phyloP scores from a whole-genome alignment of 2,888 invertebrate genomes.

The Chalcosyrphus nemorum region DNA sequence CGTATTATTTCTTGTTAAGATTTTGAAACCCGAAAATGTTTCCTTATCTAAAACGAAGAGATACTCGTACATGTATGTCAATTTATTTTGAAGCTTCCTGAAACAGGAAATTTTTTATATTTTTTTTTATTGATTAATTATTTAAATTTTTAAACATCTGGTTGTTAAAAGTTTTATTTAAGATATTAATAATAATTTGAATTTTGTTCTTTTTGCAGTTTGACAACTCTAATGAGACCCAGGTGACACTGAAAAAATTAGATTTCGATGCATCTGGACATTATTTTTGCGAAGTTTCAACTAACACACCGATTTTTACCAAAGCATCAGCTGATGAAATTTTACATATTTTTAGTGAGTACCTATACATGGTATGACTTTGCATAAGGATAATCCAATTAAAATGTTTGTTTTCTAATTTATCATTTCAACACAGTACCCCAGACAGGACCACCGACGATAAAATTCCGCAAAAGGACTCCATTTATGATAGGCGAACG shows the following conservation, averaged over 20 bases:
- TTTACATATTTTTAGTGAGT: conserved; percentile 91
- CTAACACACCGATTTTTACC: conserved; percentile 91
- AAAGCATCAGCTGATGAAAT: conserved; percentile 90
- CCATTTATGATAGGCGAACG: conserved; percentile 85
- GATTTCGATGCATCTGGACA: conserved; percentile 90
- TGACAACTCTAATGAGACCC: conserved; percentile 80
- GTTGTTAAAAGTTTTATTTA: not conserved
- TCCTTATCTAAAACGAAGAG: too few relatives aligned
- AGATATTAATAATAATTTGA: not conserved
- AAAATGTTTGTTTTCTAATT: conserved; percentile 30
- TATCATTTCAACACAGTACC: conserved; percentile 82
- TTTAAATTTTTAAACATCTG: not conserved
- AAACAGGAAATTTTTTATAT: not conserved
- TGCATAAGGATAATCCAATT: conserved; percentile 23
- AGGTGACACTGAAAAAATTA: conserved; percentile 85
- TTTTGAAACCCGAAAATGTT: too few relatives aligned
- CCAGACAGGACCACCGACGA: conserved; percentile 85
- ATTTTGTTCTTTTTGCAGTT: conserved; percentile 75
- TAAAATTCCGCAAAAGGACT: conserved; percentile 85
- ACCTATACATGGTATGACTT: not conserved
- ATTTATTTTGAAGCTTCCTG: not conserved
- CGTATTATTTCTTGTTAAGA: too few relatives aligned
- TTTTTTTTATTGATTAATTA: not conserved
- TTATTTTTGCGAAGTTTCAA: conserved; percentile 92
- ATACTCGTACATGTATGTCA: too few relatives aligned